Percentiles rank a stretch among this genome's conserved stretches.
Conservation (phyloP, 2,797 vertebrate species). For the Bryconaethiops microstoma region DNA sequence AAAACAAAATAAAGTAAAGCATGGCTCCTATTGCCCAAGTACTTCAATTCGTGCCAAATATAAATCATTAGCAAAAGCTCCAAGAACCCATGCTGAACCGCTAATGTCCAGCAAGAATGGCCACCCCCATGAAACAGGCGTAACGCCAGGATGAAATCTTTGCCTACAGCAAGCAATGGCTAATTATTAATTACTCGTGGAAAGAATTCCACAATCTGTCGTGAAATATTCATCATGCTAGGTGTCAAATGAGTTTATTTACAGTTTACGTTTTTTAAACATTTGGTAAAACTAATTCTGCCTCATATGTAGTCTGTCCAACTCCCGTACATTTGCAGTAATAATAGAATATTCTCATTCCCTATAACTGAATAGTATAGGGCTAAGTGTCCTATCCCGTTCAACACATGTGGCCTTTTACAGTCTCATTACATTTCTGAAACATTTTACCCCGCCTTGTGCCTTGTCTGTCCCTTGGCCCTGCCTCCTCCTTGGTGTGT, state of each 20-base stretch:
- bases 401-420: background rate
- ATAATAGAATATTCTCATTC: background rate
- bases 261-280: background rate
- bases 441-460: too few species aligned
- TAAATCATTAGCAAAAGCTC: slow-evolving; percentile 3
- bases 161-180: background rate
- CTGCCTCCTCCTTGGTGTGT: too few species aligned
- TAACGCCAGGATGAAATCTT: background rate
- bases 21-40: background rate
- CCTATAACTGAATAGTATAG: background rate
- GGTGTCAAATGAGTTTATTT: background rate
- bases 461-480: too few species aligned
- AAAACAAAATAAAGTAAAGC: background rate
- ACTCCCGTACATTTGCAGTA: background rate
- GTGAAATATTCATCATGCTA: slow-evolving; percentile 9
- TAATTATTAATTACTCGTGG: slow-evolving; percentile 7
- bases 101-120: slow-evolving; percentile 8
- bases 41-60: background rate
- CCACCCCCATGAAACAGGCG: slow-evolving; percentile 13
- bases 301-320: background rate
- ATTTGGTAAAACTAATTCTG: background rate
- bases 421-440: background rate
- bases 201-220: slow-evolving; percentile 9
- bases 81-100: slow-evolving; percentile 5
- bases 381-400: background rate